Percentiles rank a stretch among this genome's conserved stretches.
phyloP scores from a whole-genome alignment of 2,113 vertebrate genomes.

The Psilopogon haemacephalus region DNA sequence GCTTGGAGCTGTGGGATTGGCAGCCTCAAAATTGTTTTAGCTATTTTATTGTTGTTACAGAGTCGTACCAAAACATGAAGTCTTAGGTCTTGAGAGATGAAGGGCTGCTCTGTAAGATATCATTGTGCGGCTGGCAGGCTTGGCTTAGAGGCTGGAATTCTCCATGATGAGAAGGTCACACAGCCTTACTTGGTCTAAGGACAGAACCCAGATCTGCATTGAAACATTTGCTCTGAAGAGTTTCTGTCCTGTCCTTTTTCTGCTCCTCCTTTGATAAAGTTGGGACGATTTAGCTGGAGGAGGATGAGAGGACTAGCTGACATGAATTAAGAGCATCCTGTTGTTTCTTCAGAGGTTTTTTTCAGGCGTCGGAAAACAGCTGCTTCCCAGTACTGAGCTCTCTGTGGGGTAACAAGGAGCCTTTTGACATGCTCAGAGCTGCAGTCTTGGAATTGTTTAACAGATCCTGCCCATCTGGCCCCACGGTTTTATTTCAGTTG shows the following conservation, averaged over 20 bases:
- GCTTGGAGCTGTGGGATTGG: rapidly evolving
- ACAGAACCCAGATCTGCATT: neutral
- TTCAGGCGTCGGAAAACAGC: neutral
- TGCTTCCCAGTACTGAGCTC: neutral
- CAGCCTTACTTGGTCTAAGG: neutral
- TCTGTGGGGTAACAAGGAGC: neutral
- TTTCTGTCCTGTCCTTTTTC: neutral
- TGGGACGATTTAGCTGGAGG: neutral
- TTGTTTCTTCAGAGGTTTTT: neutral
- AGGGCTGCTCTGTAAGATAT: neutral
- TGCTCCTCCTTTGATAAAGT: neutral
- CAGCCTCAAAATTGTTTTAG: neutral
- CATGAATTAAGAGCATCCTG: slow-evolving; percentile 12
- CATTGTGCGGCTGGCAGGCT: neutral
- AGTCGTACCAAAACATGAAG: neutral
- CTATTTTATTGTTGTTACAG: neutral
- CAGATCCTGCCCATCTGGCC: slow-evolving; percentile 31
- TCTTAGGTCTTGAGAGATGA: neutral
- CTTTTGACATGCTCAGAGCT: neutral
- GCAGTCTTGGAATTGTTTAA: neutral
- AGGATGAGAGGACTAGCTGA: neutral
- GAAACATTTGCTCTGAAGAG: neutral
- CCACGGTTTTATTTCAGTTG: neutral
- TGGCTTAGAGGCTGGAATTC: neutral
- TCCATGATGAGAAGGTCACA: neutral